phyloP scores from a whole-genome alignment of 2,888 invertebrate species.

The Lacanobia wlatinum region DNA sequence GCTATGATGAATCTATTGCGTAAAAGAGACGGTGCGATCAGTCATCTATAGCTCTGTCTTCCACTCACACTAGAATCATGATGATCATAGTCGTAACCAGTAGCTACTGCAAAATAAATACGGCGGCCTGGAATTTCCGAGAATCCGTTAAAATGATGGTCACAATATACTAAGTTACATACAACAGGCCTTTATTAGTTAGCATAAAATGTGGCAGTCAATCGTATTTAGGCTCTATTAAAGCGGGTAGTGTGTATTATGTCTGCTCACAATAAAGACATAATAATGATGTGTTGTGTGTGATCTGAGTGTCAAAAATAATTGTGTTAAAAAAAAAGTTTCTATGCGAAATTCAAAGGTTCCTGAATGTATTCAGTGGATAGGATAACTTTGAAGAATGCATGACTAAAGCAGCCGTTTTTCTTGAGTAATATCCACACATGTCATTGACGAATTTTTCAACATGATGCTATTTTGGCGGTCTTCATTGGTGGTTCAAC shows the following conservation, averaged over 20 bases:
- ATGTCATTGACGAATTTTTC: background rate
- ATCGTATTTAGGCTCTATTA: background rate
- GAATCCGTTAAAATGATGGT: background rate
- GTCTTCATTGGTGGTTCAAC: background rate
- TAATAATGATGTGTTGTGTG: background rate
- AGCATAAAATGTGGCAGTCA: background rate
- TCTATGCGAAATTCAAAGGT: background rate
- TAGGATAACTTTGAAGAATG: background rate
- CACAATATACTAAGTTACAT: slow-evolving; percentile 1
- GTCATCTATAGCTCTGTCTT: too few species aligned
- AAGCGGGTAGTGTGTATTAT: background rate
- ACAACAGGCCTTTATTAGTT: background rate
- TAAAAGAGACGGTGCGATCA: too few species aligned
- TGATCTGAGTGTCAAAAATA: background rate
- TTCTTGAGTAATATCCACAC: background rate
- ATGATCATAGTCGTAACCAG: too few species aligned
- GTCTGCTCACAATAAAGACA: background rate
- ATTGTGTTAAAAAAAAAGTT: background rate
- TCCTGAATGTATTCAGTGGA: background rate
- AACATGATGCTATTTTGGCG: background rate
- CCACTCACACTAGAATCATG: too few species aligned
- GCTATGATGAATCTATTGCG: too few species aligned
- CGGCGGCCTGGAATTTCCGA: background rate
- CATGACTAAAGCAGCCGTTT: background rate
- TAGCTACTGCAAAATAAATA: background rate